Percentiles rank a stretch among this genome's conserved stretches.
Evolutionary conservation across 2,888 invertebrate species (phyloP).

Genomic region (Patella pellucida): DNA sequence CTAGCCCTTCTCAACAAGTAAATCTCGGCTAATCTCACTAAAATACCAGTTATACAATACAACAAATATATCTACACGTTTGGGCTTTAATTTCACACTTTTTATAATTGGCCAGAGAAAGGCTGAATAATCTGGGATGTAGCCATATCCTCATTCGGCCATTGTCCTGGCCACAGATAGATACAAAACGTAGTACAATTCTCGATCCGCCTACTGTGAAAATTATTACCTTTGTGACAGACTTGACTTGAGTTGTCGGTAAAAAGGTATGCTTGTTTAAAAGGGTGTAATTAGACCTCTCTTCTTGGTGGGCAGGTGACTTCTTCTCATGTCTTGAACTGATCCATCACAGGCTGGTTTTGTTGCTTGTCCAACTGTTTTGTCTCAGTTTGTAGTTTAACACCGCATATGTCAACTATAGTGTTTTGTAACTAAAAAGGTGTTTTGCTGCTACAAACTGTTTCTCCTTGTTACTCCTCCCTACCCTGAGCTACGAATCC

Average conservation of each 20-base stretch:
- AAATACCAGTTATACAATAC: no score
- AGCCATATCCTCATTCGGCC: neutral
- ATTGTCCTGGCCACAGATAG: neutral
- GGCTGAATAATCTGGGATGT: no score
- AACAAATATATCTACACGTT: no score
- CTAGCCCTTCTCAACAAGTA: no score
- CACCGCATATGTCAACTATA: neutral
- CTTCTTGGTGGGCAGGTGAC: neutral
- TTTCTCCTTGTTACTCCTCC: no score
- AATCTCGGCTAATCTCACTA: no score
- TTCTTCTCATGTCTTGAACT: neutral
- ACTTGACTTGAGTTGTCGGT: neutral
- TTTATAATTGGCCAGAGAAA: no score
- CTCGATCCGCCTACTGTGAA: neutral
- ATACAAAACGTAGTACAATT: neutral
- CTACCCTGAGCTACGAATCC: neutral
- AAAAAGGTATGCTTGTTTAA: conserved; percentile 7
- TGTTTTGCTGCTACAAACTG: conserved; percentile 11
- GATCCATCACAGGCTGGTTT: neutral
- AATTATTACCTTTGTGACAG: conserved; percentile 4
- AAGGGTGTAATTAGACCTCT: neutral
- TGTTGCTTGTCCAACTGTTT: neutral
- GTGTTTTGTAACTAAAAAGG: conserved; percentile 2
- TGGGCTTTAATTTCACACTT: no score
- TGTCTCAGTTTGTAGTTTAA: neutral